These are phyloP conservation scores for Cephus runcator DNA, from an alignment of 2,888 invertebrate genomes.

Conservation along the genomic window DNA sequence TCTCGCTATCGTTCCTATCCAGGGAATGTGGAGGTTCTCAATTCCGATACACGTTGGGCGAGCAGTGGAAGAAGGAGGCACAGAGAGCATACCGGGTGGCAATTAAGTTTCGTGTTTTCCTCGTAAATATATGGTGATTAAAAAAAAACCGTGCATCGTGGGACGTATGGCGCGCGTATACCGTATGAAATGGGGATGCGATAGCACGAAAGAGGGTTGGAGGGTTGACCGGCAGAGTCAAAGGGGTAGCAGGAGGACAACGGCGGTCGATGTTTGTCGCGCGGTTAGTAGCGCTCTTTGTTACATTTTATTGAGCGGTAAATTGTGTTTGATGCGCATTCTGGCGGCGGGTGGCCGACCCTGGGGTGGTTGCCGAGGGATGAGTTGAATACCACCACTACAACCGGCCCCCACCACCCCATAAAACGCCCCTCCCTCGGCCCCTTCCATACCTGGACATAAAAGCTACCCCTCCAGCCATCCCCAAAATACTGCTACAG, in stretches of 20 bases:
- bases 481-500: background rate
- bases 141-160: background rate
- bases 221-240: background rate
- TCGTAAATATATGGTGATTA: background rate
- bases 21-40: background rate
- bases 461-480: background rate
- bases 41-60: background rate
- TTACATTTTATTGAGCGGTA: constrained; percentile 24
- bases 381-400: background rate
- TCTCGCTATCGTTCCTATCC: background rate
- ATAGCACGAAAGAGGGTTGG: background rate
- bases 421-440: background rate
- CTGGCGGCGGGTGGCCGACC: constrained; percentile 14
- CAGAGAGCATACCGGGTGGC: background rate
- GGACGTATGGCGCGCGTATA: background rate
- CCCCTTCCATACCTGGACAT: background rate
- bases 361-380: background rate
- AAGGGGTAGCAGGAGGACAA: background rate
- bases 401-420: constrained; percentile 1
- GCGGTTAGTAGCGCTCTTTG: constrained; percentile 21
- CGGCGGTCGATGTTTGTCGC: constrained; percentile 19
- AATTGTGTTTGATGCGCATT: constrained; percentile 24
- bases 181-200: background rate
- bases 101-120: background rate
- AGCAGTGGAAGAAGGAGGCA: background rate